Percentiles rank a stretch among this genome's conserved stretches.
These are phyloP conservation scores for human DNA, from an alignment of 2,113 vertebrate genomes.

Conservation along the genomic window GRCh38 chr21:18320001-18320500, in stretches of 20 bases:
- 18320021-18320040: slow-evolving; percentile 58
- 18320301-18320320: background rate
- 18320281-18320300: background rate
- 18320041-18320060: slow-evolving; percentile 66
- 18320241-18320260: background rate
- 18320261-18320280: background rate
- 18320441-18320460: slow-evolving; percentile 10
- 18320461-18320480: background rate
- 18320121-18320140: slow-evolving; percentile 5
- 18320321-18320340: background rate
- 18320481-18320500: background rate
- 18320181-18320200: background rate
- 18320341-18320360: slow-evolving; percentile 55
- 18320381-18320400: slow-evolving; percentile 40
- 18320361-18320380: slow-evolving; percentile 39
- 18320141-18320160: background rate
- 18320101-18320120: background rate
- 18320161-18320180: background rate
- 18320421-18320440: background rate
- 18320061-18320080: slow-evolving; percentile 42
- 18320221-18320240: background rate
- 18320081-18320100: slow-evolving; percentile 56
- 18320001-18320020: slow-evolving; percentile 50
- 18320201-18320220: background rate
- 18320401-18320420: background rate